Base-by-base conservation (phyloP, 2,797 vertebrate genomes). In the Epinephelus coioides region DNA sequence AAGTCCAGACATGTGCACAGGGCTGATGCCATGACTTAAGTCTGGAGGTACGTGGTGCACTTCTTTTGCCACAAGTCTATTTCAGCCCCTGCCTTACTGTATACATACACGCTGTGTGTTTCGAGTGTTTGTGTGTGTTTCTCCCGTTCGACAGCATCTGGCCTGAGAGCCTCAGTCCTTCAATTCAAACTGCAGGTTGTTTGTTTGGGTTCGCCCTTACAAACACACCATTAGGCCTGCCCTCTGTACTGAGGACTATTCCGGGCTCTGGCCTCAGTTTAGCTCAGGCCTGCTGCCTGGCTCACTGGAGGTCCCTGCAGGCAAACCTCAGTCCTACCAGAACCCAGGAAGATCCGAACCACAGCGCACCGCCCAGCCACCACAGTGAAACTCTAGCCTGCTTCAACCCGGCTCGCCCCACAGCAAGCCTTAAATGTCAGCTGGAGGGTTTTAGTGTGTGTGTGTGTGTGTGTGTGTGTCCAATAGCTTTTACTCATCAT, bases 171-270 rank as follows among this genome's bases (percentile, higher is more conserved):
- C 67, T 81, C 65, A 12, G 56, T 76, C 86, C 86, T 86, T 86
- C 89, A 78, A 80, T 91, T 90, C 81, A 80, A 90, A 88, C 82
- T 81, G 80, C 89, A 84, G 85, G 83, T 89, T 92, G 86, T 93
- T 91, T 94, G 91, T 94, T 92, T 94, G 89, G 89, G 83, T 95
- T 93, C 81, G 89, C 85, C 89, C 90, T 91, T 91, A 83, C 92
- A 92, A 93, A 93, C 88, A 93, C 91, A 93, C 81, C 84, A 92
- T 94, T 94, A 93, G 91, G 64, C 86, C 79, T 81, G 71, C 75
- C 80, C 84, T 84, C 77, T 73, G 80, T 82, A 19, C 79, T 78
- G 76, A 69, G 50, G 86, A 88, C 92, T 94, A 93, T 94, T 93
- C 88, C 91, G 88, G 87, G 86, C 78, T 54, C 72, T 78, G 82